Evolutionary conservation across 37 sponge, comb jelly and placozoan genomes (phyloP).

Genomic region (Amphimedon queenslandica): DNA sequence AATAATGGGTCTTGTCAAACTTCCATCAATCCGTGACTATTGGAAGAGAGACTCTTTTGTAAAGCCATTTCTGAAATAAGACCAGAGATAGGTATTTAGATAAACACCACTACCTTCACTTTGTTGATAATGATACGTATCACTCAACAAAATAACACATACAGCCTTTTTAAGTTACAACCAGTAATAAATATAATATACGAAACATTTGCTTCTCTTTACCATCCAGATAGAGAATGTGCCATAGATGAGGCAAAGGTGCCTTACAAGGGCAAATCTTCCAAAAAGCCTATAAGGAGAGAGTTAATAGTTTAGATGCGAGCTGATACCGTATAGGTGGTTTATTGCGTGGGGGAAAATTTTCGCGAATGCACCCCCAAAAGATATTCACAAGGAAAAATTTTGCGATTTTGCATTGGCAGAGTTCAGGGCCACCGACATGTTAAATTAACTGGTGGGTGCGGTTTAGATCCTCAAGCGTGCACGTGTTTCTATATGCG

Average conservation of each 20-base stretch:
- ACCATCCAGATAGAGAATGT: constrained; percentile 3
- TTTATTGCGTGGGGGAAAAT: no score
- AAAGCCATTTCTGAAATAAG: not conserved
- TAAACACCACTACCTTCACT: not conserved
- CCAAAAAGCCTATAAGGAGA: not conserved
- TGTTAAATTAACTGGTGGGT: no score
- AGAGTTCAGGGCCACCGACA: no score
- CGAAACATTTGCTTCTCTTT: not conserved
- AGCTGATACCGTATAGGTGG: no score
- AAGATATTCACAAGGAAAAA: no score
- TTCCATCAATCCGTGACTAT: not conserved
- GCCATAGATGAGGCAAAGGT: constrained; percentile 37
- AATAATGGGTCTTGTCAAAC: not conserved
- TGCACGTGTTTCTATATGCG: no score
- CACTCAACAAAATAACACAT: no score
- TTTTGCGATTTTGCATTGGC: no score
- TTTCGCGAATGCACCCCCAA: no score
- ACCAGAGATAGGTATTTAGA: not conserved
- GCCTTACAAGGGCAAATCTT: constrained; percentile 7
- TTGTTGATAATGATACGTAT: not conserved
- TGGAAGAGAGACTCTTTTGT: not conserved
- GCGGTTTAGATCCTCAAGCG: no score
- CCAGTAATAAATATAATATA: not conserved
- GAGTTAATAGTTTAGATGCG: constrained; percentile 4
- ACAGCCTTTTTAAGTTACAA: no score